Base-by-base conservation (phyloP, 1,140 invertebrate species). In the Arion vulgaris region DNA sequence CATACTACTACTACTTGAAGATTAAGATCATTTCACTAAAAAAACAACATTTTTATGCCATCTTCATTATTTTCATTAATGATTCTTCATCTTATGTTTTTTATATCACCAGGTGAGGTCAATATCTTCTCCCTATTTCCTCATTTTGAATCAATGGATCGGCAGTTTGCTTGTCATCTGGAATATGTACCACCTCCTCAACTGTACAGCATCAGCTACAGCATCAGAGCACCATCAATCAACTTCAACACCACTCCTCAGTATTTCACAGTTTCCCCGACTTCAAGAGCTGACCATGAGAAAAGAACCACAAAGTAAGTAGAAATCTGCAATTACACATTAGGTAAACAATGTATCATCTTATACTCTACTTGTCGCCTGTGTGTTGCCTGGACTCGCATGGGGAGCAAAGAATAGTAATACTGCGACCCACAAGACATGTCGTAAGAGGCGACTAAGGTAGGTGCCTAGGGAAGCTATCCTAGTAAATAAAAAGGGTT, bases 181-280 rank as follows among this genome's bases (percentile, higher is more conserved):
- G 78, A 79, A 41, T 88, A 89, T 77, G 68, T 83, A 53, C 83
- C 81, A 49, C 89, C 89, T 19, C 38, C 39, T 13, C 68, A 87
- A 9, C 85, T 90, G 15, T 91, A 91, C 84, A 87, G 87, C 45
- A 69, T 91, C 26, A 85, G 84, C 68, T 91, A 90, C 82, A 83
- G 82, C 26, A 84, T 91, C 28, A 78, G 77, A 26, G 85, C 90
- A 0, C 88, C 87, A 0, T 51, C 74, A 38, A 82, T 88, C 23
- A 83, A 85, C 77, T 88, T 87, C 68, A 82, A 86, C 39, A 82
- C 86, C 19, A 82, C 86, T 15, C 57, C 80, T 19, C 71, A 83
- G 15, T 82, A 80, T 62, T 84, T 84, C 49, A 86, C 82, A 15
- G 86, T 87, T 9, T 71, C 69, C 7, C 75, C 83, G 34, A 73